Evolutionary conservation across 2,113 vertebrate species (phyloP).

Genomic region (Misgurnus mizolepis): DNA sequence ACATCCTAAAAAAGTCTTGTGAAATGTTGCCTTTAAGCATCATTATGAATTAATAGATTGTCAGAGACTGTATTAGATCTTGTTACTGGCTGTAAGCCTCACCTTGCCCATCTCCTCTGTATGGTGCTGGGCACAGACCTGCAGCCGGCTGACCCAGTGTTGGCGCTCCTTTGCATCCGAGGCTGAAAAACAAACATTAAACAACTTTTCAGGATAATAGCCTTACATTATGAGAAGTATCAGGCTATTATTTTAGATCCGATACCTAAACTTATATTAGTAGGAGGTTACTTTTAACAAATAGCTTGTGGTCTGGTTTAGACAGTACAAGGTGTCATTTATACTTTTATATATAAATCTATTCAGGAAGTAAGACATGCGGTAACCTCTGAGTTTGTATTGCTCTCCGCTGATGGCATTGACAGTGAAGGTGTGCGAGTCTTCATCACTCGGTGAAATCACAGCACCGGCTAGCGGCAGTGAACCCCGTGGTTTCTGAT

Average conservation of each 20-base stretch:
- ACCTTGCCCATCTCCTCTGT: constrained; percentile 99
- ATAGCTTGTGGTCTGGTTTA: background rate
- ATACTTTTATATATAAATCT: background rate
- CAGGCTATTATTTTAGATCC: background rate
- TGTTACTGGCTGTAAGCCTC: constrained; percentile 24
- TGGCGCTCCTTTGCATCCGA: constrained; percentile 95
- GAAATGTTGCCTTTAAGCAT: too few species aligned
- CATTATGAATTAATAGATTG: background rate
- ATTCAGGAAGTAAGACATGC: background rate
- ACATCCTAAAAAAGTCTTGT: too few species aligned
- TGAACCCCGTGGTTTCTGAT: constrained; percentile 92
- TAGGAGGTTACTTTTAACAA: background rate
- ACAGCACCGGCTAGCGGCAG: constrained; percentile 93
- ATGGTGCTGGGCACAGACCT: constrained; percentile 97
- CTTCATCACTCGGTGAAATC: constrained; percentile 97
- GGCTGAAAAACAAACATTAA: constrained; percentile 68
- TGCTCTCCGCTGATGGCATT: constrained; percentile 97
- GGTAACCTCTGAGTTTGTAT: constrained; percentile 93
- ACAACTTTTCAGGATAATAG: constrained; percentile 10
- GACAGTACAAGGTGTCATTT: background rate
- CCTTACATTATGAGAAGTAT: background rate
- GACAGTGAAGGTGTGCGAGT: constrained; percentile 96
- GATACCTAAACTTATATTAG: background rate
- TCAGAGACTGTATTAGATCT: too few species aligned
- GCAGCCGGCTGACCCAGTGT: constrained; percentile 97